phyloP scores from a whole-genome alignment of 2,888 invertebrate species.

The Anaspis maculata region DNA sequence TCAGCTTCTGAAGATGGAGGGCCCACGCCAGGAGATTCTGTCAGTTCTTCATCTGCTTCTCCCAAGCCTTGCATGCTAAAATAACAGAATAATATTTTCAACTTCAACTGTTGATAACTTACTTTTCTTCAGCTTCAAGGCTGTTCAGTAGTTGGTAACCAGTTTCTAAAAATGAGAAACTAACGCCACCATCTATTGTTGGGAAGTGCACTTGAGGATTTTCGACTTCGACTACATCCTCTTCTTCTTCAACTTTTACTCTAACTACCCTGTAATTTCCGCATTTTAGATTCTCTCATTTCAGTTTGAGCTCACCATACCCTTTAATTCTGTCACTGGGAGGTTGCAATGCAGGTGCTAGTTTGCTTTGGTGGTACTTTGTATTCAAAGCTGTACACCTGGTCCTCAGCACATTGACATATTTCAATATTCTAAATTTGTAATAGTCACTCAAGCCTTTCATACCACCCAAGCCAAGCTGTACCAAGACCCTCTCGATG shows the following conservation, averaged over 20 bases:
- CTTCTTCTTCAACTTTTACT: conserved; percentile 26
- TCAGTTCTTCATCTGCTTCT: neutral
- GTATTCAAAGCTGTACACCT: neutral
- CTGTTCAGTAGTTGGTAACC: neutral
- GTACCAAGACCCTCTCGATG: conserved; percentile 37
- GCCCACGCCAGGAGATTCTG: neutral
- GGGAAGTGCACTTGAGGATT: conserved; percentile 31
- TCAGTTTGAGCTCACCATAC: too few species aligned
- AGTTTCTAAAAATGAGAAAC: neutral
- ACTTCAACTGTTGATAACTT: neutral
- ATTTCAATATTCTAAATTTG: conserved; percentile 39
- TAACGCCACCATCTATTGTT: conserved; percentile 19
- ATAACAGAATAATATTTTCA: neutral
- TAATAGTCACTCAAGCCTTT: conserved; percentile 51
- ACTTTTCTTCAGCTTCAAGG: neutral
- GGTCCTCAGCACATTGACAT: conserved; percentile 16
- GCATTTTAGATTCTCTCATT: too few species aligned
- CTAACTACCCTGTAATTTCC: conserved; percentile 15
- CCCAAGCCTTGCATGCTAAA: conserved; percentile 4
- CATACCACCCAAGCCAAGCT: conserved; percentile 53
- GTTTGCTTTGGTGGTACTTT: too few species aligned
- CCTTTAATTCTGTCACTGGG: too few species aligned
- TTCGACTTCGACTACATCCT: conserved; percentile 24
- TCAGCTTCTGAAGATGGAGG: neutral
- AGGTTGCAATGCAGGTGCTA: too few species aligned